Conservation (phyloP, 2,888 invertebrate genomes). For the Lasioglossum lativentre region DNA sequence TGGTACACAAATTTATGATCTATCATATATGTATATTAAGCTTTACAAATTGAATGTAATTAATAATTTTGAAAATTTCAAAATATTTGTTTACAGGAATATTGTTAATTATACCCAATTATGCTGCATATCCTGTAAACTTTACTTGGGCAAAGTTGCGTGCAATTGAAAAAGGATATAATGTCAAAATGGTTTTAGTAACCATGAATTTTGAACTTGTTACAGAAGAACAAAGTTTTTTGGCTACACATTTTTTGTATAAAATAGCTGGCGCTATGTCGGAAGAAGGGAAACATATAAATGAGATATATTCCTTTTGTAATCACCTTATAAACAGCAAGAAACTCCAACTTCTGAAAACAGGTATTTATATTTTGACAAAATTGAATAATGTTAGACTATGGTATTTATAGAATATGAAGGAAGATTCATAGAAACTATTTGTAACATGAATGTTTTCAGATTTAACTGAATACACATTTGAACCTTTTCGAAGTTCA, state of each 20-base stretch:
- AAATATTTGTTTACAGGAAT: constrained; percentile 25
- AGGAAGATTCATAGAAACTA: background rate
- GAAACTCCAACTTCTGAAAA: constrained; percentile 54
- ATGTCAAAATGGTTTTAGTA: constrained; percentile 87
- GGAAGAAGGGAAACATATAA: constrained; percentile 86
- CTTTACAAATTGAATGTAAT: background rate
- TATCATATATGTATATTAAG: background rate
- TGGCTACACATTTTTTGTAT: constrained; percentile 85
- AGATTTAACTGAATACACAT: constrained; percentile 45
- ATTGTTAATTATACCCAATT: constrained; percentile 89
- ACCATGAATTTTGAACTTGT: constrained; percentile 87
- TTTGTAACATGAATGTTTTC: constrained; percentile 14
- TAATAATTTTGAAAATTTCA: background rate
- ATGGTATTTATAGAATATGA: constrained; percentile 16
- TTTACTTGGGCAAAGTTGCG: constrained; percentile 91
- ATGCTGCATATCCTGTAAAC: constrained; percentile 90
- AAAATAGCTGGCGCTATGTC: constrained; percentile 93
- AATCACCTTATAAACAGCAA: constrained; percentile 62
- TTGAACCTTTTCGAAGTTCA: constrained; percentile 29
- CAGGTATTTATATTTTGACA: constrained; percentile 34
- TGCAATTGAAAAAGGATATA: constrained; percentile 87
- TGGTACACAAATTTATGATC: constrained; percentile 15
- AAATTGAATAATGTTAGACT: background rate
- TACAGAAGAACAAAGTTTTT: constrained; percentile 84
- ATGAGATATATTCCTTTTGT: constrained; percentile 86